These are phyloP conservation scores for Eriosoma lanigerum DNA, from an alignment of 1,140 invertebrate genomes.

Conservation along the genomic window DNA sequence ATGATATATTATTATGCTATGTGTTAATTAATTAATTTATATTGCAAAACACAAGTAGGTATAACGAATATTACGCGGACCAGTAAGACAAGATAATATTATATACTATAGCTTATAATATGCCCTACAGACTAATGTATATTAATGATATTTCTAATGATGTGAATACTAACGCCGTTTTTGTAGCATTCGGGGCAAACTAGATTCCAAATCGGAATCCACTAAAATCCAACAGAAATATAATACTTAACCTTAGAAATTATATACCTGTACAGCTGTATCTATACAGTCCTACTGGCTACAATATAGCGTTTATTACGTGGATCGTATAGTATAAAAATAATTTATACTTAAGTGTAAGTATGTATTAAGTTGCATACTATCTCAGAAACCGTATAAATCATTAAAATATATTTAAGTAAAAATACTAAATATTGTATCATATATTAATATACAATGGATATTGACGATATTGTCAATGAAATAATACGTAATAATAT, in stretches of 20 bases:
- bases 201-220: slow-evolving; percentile 12
- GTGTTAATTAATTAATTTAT: neutral
- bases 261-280: too few relatives aligned
- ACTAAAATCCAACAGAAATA: neutral
- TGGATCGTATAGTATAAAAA: neutral
- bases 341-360: neutral
- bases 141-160: neutral
- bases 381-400: too few relatives aligned
- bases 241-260: slow-evolving; percentile 18
- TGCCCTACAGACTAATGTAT: too few relatives aligned
- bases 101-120: too few relatives aligned
- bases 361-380: too few relatives aligned
- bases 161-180: neutral
- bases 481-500: neutral
- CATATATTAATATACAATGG: too few relatives aligned
- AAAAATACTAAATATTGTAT: too few relatives aligned
- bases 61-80: neutral
- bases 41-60: neutral
- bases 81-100: neutral
- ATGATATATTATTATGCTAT: too few relatives aligned
- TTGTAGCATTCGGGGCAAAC: slow-evolving; percentile 4
- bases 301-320: neutral
- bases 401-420: too few relatives aligned
- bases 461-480: slow-evolving; percentile 21
- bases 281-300: too few relatives aligned